Evolutionary conservation across 92 coral and sea anemone genomes (phyloP), one percentile per base, ranked within the genome.

Genomic region (Galaxea fascicularis): DNA sequence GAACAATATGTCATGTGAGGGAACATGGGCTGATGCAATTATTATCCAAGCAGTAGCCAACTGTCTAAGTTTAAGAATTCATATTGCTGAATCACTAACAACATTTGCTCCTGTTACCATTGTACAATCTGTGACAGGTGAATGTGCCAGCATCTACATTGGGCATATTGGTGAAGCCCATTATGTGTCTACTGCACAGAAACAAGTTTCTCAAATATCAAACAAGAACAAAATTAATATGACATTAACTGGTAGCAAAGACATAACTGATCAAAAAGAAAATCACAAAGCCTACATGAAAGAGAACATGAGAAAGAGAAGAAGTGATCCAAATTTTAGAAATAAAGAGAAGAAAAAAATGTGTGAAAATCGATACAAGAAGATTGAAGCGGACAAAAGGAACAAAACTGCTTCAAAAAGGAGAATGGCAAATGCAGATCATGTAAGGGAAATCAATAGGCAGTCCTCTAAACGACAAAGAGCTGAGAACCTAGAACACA

Each of bases 41-140:
- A n/a, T n/a, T n/a, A 69, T 87, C 56, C 95, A 91, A 89, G 90
- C 90, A 72, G 92, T 88, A 31, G n/a, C n/a, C n/a, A n/a, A 86
- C 95, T 45, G 51, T n/a, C n/a, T n/a, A n/a, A n/a, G n/a, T n/a
- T n/a, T n/a, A n/a, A n/a, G n/a, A n/a, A n/a, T n/a, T n/a, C n/a
- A n/a, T n/a, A n/a, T n/a, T n/a, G n/a, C n/a, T n/a, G n/a, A n/a
- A n/a, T n/a, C n/a, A n/a, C n/a, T n/a, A n/a, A n/a, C n/a, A n/a
- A n/a, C n/a, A n/a, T n/a, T n/a, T n/a, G n/a, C n/a, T n/a, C n/a
- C n/a, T n/a, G n/a, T n/a, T n/a, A n/a, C n/a, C n/a, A n/a, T n/a
- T n/a, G n/a, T n/a, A 49, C 54, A 49, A 49, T 49, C 54, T 49
- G 54, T 49, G 54, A 49, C 54, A 49, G 54, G 54, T 49, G 15